Base-by-base conservation (phyloP, 2,797 vertebrate genomes). In the Xenentodon cancila region DNA sequence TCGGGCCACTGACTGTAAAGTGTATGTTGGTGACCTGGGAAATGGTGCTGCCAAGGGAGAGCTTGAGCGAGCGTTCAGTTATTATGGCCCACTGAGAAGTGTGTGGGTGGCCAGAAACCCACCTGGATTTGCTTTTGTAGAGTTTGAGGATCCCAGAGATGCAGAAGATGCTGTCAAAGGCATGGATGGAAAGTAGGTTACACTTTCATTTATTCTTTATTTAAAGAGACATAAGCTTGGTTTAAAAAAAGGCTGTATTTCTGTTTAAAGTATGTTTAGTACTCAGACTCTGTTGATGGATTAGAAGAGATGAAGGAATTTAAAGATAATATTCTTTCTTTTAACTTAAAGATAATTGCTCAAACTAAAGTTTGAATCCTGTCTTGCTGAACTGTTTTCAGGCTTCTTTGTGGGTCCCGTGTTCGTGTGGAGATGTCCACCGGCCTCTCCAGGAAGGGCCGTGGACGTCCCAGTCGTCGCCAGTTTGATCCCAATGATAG, bases 351-450 rank as follows among this genome's bases (percentile, higher is more conserved):
- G 12, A 22, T 40, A 40, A 15, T 40, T 40, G 34, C 13, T 40
- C 3, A 15, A 5, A 40, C 3, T 4, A 40, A 40, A 40, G 13
- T 40, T 13, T 1, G 13, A 2, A 40, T 15, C 37, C 13, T 40
- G 3, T 40, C 12, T 40, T 15, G 1, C 11, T 37, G 9, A 37
- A 37, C 34, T 40, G 3, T 47, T 19, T 25, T 32, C 72, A 95
- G 94, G 73, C 79, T 95, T 27, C 82, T 95, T 9, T 95, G 94
- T 77, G 94, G 94, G 8, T 92, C 93, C 9, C 92, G 94, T 19
- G 92, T 95, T 25, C 92, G 94, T 1, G 94, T 95, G 19, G 94
- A 95, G 81, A 73, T 95, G 91, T 95, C 94, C 1, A 95, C 92
- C 0, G 94, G 94, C 32, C 77, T 95, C 59, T 93, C 93, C 51